Evolutionary conservation across 35 echinoderm and acorn worm species (phyloP).

Genomic region (Ophioderma brevispina): DNA sequence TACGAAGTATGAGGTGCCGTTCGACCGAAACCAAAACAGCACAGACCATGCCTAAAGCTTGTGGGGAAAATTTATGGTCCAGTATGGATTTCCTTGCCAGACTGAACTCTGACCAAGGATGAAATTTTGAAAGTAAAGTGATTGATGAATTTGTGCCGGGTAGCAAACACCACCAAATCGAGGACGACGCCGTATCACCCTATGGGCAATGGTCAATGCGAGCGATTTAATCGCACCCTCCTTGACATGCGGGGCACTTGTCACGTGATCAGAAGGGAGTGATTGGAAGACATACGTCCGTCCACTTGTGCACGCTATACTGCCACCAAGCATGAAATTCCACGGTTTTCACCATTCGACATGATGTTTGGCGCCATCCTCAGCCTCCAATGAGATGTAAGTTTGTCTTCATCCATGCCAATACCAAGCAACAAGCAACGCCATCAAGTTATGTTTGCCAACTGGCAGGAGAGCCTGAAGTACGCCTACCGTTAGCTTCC

Average conservation of each 20-base stretch:
- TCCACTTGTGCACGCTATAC: conserved; percentile 40
- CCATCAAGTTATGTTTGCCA: background rate
- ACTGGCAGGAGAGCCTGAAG: background rate
- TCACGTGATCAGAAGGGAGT: too few species aligned
- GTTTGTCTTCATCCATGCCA: background rate
- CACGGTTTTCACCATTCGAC: conserved; percentile 39
- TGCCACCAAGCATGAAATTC: conserved; percentile 33
- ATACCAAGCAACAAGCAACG: background rate
- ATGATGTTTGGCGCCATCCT: conserved; percentile 45
- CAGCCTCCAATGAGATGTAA: conserved; percentile 27
- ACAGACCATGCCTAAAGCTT: conserved; percentile 26
- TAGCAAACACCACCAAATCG: background rate
- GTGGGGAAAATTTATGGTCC: conserved; percentile 37
- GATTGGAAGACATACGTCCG: background rate
- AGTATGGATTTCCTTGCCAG: conserved; percentile 35
- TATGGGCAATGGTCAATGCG: background rate
- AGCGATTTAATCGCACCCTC: conserved; percentile 29
- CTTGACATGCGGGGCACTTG: conserved; percentile 22
- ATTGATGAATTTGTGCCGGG: conserved; percentile 43
- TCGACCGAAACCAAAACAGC: conserved; percentile 55
- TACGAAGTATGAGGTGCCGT: conserved; percentile 59
- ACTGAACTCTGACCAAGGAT: conserved; percentile 58
- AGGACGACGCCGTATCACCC: conserved; percentile 44
- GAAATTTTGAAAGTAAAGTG: conserved; percentile 47
- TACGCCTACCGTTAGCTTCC: conserved; percentile 1